These are phyloP conservation scores for Rhizomys pruinosus DNA, from an alignment of 2,113 vertebrate genomes.

Conservation along the genomic window DNA sequence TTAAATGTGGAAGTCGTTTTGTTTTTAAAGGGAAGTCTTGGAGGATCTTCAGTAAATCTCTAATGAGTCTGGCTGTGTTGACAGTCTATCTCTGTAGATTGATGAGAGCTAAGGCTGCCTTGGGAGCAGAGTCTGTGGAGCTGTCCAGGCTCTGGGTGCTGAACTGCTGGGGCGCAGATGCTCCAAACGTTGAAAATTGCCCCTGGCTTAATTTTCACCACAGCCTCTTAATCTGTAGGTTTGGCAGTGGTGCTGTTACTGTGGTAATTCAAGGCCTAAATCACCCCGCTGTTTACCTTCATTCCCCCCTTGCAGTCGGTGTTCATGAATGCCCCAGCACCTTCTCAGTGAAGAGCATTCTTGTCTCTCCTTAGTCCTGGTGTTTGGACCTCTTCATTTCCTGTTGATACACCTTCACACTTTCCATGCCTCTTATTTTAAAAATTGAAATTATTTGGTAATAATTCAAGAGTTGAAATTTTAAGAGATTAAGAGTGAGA, in stretches of 20 bases:
- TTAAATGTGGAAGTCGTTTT: constrained; percentile 76
- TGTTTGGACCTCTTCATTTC: background rate
- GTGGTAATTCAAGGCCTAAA: constrained; percentile 42
- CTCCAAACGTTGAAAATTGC: constrained; percentile 37
- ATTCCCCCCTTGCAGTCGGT: background rate
- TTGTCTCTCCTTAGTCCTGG: background rate
- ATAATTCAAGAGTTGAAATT: constrained; percentile 44
- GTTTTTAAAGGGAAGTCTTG: constrained; percentile 73
- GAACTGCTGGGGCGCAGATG: constrained; percentile 58
- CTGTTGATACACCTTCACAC: constrained; percentile 14
- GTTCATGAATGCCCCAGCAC: background rate
- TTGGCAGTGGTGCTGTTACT: constrained; percentile 41
- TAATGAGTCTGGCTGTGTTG: constrained; percentile 73
- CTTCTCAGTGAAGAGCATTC: background rate
- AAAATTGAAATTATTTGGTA: constrained; percentile 58
- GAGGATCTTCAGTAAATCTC: constrained; percentile 77
- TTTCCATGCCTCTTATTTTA: constrained; percentile 43
- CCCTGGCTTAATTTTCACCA: constrained; percentile 57
- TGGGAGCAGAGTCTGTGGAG: constrained; percentile 35
- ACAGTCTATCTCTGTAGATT: constrained; percentile 68
- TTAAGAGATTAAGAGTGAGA: constrained; percentile 29
- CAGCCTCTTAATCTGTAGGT: constrained; percentile 54
- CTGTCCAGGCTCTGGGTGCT: constrained; percentile 81
- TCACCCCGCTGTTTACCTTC: background rate
- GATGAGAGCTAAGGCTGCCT: constrained; percentile 7